Conservation (phyloP, 2,888 invertebrate species). For the Drosophila mettleri region DNA sequence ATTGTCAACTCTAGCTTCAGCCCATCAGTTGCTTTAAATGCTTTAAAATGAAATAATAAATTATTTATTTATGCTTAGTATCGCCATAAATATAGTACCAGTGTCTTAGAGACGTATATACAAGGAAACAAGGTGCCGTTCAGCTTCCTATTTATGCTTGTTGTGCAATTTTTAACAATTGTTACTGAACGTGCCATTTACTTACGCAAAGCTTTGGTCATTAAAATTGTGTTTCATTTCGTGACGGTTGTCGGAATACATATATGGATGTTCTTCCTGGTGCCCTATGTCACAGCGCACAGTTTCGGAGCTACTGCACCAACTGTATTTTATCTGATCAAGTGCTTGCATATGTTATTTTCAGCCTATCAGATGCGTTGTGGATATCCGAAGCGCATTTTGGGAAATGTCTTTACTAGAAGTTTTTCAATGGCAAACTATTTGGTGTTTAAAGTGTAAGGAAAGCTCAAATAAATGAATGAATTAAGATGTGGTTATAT, state of each 20-base stretch:
- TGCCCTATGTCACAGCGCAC: conserved; percentile 95
- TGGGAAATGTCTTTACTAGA: conserved; percentile 98
- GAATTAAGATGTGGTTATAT: background rate
- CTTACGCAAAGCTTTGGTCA: conserved; percentile 94
- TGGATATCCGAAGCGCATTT: conserved; percentile 97
- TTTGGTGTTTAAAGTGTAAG: conserved; percentile 95
- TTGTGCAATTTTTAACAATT: conserved; percentile 96
- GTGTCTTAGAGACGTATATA: conserved; percentile 94
- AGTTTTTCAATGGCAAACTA: conserved; percentile 96
- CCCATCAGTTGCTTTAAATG: too few species aligned
- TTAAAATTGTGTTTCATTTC: conserved; percentile 96
- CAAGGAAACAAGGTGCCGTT: conserved; percentile 97
- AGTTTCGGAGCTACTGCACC: conserved; percentile 88
- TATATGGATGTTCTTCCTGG: conserved; percentile 97
- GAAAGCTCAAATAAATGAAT: conserved; percentile 20
- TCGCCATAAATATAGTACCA: conserved; percentile 90
- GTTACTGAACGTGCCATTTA: conserved; percentile 97
- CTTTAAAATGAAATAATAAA: too few species aligned
- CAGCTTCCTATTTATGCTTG: conserved; percentile 96
- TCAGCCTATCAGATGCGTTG: conserved; percentile 98
- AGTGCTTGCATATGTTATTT: conserved; percentile 96
- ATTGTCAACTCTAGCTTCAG: too few species aligned
- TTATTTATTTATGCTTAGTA: conserved; percentile 38
- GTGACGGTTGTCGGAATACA: conserved; percentile 95
- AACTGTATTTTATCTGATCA: conserved; percentile 98